phyloP scores from a whole-genome alignment of 2,113 vertebrate genomes.

The Python bivittatus region DNA sequence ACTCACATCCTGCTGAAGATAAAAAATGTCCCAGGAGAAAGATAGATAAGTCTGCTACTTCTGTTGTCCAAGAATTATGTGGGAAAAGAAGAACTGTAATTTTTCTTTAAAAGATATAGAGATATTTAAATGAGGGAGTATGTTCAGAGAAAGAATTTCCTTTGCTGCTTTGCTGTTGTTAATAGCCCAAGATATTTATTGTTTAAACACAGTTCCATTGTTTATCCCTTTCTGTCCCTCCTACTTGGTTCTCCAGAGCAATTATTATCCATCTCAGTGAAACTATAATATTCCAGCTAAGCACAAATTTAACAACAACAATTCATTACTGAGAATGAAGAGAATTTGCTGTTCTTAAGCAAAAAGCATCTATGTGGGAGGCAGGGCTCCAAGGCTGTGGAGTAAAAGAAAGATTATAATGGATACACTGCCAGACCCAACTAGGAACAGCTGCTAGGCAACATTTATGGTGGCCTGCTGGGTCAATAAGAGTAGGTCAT shows the following conservation, averaged over 20 bases:
- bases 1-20: constrained; percentile 46
- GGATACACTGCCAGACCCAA: not conserved
- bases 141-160: constrained; percentile 1
- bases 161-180: constrained; percentile 21
- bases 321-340: not conserved
- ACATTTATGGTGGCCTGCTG: not conserved
- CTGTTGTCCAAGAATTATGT: constrained; percentile 37
- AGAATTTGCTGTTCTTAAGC: not conserved
- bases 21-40: constrained; percentile 22
- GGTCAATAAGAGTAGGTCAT: not conserved
- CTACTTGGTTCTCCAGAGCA: constrained; percentile 14
- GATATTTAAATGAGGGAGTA: not conserved
- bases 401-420: not conserved
- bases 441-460: not conserved
- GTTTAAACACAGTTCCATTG: not conserved
- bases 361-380: not conserved
- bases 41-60: constrained; percentile 27
- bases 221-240: constrained; percentile 6
- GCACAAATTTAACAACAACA: not conserved
- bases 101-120: constrained; percentile 7
- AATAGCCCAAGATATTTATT: constrained; percentile 10
- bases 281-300: not conserved
- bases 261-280: not conserved
- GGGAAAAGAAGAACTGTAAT: constrained; percentile 32
- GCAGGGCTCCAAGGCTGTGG: not conserved